phyloP scores from a whole-genome alignment of 2,888 invertebrate genomes.

The Caradrina clavipalpis region DNA sequence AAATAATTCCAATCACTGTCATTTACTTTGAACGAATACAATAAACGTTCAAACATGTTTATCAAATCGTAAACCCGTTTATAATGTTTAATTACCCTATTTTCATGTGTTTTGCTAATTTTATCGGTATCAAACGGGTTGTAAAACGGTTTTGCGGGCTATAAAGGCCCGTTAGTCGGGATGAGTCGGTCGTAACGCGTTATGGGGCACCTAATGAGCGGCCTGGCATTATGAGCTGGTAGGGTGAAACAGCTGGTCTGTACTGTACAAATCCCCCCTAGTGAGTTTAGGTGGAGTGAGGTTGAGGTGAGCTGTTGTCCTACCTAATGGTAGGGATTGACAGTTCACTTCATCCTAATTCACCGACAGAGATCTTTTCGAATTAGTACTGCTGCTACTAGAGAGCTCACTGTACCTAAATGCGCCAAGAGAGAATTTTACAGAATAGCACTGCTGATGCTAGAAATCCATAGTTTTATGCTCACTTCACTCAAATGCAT shows the following conservation, averaged over 20 bases:
- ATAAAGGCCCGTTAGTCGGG: conserved; percentile 44
- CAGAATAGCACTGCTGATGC: too few relatives aligned
- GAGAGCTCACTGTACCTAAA: too few relatives aligned
- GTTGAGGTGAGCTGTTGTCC: too few relatives aligned
- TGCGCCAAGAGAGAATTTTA: too few relatives aligned
- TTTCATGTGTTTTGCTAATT: conserved; percentile 65
- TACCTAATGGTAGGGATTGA: too few relatives aligned
- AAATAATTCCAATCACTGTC: conserved; percentile 33
- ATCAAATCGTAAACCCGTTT: conserved; percentile 54
- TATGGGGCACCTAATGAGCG: conserved; percentile 48
- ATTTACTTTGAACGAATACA: conserved; percentile 41
- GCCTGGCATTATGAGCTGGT: conserved; percentile 36
- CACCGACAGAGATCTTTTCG: too few relatives aligned
- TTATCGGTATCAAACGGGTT: conserved; percentile 54
- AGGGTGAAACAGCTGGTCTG: conserved; percentile 22
- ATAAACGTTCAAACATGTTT: conserved; percentile 54
- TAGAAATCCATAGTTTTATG: too few relatives aligned
- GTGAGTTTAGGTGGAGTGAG: too few relatives aligned
- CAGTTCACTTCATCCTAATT: too few relatives aligned
- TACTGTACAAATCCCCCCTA: not conserved
- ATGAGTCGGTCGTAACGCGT: conserved; percentile 58
- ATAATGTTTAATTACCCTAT: conserved; percentile 59
- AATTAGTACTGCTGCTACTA: too few relatives aligned
- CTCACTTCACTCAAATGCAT: too few relatives aligned
- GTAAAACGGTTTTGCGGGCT: conserved; percentile 61